Evolutionary conservation across 1,140 invertebrate species (phyloP).

Genomic region (Plectrocnemia conspersa): DNA sequence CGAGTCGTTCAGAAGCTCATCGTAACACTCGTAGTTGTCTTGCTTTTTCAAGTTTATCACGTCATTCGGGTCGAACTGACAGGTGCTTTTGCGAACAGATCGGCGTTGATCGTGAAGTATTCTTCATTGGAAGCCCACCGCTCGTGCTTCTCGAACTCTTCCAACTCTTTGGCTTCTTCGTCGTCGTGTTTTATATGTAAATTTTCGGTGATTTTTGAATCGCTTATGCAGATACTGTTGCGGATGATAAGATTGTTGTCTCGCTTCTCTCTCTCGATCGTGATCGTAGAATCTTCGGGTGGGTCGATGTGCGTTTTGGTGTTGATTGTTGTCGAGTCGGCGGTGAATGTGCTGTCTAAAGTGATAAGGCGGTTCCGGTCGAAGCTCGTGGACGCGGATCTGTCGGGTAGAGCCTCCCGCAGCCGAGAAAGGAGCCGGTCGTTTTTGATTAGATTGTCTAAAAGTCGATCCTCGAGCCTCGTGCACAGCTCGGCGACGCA

Average conservation of each 20-base stretch:
- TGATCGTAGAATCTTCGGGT: too few species aligned
- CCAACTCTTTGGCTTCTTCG: conserved; percentile 23
- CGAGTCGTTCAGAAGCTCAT: conserved; percentile 24
- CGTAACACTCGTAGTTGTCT: conserved; percentile 21
- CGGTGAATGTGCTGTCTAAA: not conserved
- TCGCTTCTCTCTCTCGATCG: too few species aligned
- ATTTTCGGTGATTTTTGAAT: too few species aligned
- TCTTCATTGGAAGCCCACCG: conserved; percentile 28
- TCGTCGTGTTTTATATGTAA: too few species aligned
- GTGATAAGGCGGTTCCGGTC: not conserved
- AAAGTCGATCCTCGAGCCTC: not conserved
- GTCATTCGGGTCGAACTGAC: conserved; percentile 21
- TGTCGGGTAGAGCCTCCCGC: not conserved
- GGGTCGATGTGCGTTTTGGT: too few species aligned
- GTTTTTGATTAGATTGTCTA: not conserved
- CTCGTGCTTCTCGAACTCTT: conserved; percentile 29
- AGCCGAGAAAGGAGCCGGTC: not conserved
- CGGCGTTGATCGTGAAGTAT: conserved; percentile 22
- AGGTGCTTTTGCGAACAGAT: conserved; percentile 19
- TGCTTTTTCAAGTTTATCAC: not conserved
- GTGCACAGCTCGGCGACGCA: conserved; percentile 1
- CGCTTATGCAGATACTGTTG: too few species aligned
- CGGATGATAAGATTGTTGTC: too few species aligned
- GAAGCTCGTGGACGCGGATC: not conserved
- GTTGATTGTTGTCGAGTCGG: not conserved